phyloP scores from a whole-genome alignment of 2,888 invertebrate genomes.

The Lapara coniferarum region DNA sequence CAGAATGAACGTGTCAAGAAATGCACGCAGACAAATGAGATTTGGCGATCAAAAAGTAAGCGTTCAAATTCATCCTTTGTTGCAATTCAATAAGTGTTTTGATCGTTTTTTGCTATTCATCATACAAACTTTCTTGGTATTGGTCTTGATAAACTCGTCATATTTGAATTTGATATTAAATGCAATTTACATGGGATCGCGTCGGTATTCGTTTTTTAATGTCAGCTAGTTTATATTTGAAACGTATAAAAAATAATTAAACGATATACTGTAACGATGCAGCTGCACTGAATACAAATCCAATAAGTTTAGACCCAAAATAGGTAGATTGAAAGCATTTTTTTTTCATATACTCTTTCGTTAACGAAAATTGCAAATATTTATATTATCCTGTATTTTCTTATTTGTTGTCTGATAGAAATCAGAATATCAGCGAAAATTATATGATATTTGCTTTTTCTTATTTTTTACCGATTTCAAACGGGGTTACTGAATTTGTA shows the following conservation, averaged over 20 bases:
- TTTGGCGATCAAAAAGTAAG: slow-evolving; percentile 99
- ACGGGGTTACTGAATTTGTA: too few relatives aligned
- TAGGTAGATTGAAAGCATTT: background rate
- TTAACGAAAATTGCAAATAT: too few relatives aligned
- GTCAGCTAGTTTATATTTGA: too few relatives aligned
- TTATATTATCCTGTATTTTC: too few relatives aligned
- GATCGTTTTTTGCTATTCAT: background rate
- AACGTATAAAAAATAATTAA: too few relatives aligned
- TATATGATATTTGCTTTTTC: too few relatives aligned
- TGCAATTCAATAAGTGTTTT: background rate
- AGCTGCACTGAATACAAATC: background rate
- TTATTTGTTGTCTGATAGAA: too few relatives aligned
- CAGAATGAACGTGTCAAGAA: slow-evolving; percentile 98
- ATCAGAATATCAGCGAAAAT: too few relatives aligned
- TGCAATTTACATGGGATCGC: background rate
- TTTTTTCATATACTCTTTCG: too few relatives aligned
- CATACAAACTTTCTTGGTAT: background rate
- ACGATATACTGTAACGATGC: background rate
- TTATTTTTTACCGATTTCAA: too few relatives aligned
- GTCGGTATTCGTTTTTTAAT: background rate
- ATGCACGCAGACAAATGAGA: slow-evolving; percentile 97
- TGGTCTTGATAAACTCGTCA: background rate
- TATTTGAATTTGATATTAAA: background rate
- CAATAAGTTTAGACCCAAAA: background rate
- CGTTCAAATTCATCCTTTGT: slow-evolving; percentile 24